Base-by-base conservation (phyloP, 2,888 invertebrate genomes). In the Megamerina dolium region DNA sequence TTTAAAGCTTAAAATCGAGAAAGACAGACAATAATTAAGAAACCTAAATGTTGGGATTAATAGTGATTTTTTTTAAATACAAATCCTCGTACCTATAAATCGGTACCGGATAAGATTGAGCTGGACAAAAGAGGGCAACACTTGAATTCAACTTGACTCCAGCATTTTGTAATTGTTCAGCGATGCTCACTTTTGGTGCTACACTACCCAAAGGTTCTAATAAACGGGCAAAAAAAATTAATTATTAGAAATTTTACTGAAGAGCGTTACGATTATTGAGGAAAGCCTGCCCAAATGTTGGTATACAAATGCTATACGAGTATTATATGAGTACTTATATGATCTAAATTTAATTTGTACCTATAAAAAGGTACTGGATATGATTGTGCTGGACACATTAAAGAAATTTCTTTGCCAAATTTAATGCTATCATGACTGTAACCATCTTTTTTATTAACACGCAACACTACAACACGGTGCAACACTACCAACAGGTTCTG, bases 41-140 rank as follows among this genome's bases (percentile, higher is more conserved):
- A n/a, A n/a, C n/a, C n/a, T n/a, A n/a, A n/a, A n/a, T n/a, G n/a
- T n/a, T n/a, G n/a, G n/a, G n/a, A n/a, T n/a, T n/a, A n/a, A n/a
- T n/a, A n/a, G n/a, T n/a, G n/a, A n/a, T n/a, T n/a, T n/a, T n/a
- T n/a, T n/a, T n/a, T n/a, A n/a, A n/a, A n/a, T n/a, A n/a, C n/a
- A n/a, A n/a, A n/a, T n/a, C n/a, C n/a, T n/a, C n/a, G 18, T 75
- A 78, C 77, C 77, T 77, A 75, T 75, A 77, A 51, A 70, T 63
- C 53, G 80, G 79, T 59, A 81, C 78, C 54, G 85, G 85, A 69
- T 78, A 83, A 52, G 82, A 85, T 75, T 86, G 85, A 6, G 62
- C 62, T 49, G 83, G 83, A 71, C 85, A 85, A 60, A 82, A 72
- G 53, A 85, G 68, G 29, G 82, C 79, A 56, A 82, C 73, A 63